Conservation (phyloP, 2,797 vertebrate species). For the Neomorphus geoffroyi region DNA sequence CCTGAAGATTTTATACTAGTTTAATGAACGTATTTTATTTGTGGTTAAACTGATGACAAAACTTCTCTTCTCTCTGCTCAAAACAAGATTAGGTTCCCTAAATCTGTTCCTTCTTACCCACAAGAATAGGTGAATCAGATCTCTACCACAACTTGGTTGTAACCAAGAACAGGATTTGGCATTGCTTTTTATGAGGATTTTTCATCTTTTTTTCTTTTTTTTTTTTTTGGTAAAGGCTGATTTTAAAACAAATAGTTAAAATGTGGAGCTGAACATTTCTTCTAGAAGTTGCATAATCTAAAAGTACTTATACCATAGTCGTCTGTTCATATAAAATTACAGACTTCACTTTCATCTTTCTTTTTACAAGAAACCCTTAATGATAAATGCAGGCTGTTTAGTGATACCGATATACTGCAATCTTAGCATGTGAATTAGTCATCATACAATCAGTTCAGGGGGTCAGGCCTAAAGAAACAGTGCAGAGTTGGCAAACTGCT, state of each 20-base stretch:
- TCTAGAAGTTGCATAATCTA: constrained; percentile 69
- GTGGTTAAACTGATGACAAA: background rate
- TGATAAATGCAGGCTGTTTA: constrained; percentile 82
- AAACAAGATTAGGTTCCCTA: background rate
- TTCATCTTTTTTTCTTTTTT: background rate
- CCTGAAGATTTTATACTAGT: background rate
- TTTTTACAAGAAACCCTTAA: constrained; percentile 82
- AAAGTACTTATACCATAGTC: constrained; percentile 69
- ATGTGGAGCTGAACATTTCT: constrained; percentile 58
- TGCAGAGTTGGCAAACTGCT: constrained; percentile 77
- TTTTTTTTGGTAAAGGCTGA: constrained; percentile 18
- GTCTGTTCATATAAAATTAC: constrained; percentile 80
- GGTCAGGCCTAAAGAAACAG: constrained; percentile 87
- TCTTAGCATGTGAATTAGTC: constrained; percentile 86
- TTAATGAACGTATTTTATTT: background rate
- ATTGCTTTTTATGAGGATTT: constrained; percentile 10
- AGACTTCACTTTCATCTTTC: constrained; percentile 82
- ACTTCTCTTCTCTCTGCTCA: background rate
- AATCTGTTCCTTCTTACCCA: background rate
- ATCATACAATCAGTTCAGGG: constrained; percentile 85
- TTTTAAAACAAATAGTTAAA: constrained; percentile 67
- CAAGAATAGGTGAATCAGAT: background rate
- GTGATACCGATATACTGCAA: constrained; percentile 82
- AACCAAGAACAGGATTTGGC: background rate
- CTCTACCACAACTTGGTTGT: background rate